Evolutionary conservation across 2,113 vertebrate species (phyloP).

Genomic region (Muntiacus muntjak): DNA sequence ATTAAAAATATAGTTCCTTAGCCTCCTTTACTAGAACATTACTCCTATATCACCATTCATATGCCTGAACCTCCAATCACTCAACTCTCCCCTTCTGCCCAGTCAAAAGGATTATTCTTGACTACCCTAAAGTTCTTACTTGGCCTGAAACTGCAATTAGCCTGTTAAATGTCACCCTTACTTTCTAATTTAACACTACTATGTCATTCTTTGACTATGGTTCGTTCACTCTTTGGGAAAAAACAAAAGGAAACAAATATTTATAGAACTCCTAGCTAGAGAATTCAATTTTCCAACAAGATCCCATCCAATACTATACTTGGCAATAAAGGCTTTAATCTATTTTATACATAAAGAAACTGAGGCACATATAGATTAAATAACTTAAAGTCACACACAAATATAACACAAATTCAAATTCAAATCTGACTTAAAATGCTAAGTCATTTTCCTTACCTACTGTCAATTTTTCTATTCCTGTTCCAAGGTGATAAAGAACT

Average conservation of each 20-base stretch:
- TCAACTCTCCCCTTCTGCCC: neutral
- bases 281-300: neutral
- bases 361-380: neutral
- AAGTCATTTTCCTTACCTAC: neutral
- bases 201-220: neutral
- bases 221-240: neutral
- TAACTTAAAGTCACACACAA: slow-evolving; percentile 8
- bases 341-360: slow-evolving; percentile 32
- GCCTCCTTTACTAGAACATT: neutral
- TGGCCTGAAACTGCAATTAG: neutral
- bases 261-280: neutral
- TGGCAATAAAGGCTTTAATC: neutral
- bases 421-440: neutral
- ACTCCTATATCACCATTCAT: neutral
- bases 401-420: slow-evolving; percentile 13
- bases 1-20: neutral
- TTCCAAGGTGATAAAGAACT: slow-evolving; percentile 20
- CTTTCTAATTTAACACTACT: slow-evolving; percentile 26
- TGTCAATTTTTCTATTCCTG: neutral
- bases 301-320: neutral
- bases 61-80: neutral
- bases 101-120: neutral
- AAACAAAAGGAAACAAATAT: neutral
- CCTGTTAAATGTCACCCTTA: neutral
- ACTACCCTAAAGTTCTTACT: neutral